phyloP scores from a whole-genome alignment of 2,888 invertebrate species.

The Lypha dubia region DNA sequence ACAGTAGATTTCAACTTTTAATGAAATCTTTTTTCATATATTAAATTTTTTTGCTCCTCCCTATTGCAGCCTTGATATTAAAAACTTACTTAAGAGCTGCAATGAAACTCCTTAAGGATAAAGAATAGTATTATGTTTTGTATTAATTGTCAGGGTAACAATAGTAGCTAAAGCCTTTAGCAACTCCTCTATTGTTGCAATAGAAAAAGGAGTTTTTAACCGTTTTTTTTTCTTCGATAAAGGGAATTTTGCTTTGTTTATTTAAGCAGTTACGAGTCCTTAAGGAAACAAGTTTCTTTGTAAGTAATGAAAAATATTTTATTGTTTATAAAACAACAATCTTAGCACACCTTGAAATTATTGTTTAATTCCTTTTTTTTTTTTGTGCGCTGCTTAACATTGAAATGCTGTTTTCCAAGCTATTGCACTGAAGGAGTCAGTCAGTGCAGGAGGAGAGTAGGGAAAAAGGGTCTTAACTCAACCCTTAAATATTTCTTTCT shows the following conservation, averaged over 20 bases:
- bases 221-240: constrained; percentile 9
- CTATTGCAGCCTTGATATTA: constrained; percentile 26
- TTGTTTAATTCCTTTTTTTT: constrained; percentile 22
- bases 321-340: constrained; percentile 62
- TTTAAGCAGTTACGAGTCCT: background rate
- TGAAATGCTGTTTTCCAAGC: constrained; percentile 64
- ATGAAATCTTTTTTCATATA: constrained; percentile 7
- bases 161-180: constrained; percentile 60
- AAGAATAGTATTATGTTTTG: constrained; percentile 10
- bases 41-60: constrained; percentile 19
- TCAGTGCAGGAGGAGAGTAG: constrained; percentile 34
- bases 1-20: constrained; percentile 54
- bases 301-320: constrained; percentile 61
- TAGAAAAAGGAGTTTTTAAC: constrained; percentile 12
- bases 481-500: constrained; percentile 45
- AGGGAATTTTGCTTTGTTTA: background rate
- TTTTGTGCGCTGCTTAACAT: constrained; percentile 42
- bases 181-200: constrained; percentile 47
- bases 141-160: constrained; percentile 42
- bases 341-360: constrained; percentile 70
- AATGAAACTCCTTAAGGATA: constrained; percentile 27
- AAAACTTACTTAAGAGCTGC: constrained; percentile 59
- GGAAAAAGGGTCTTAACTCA: constrained; percentile 18
- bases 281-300: constrained; percentile 1
- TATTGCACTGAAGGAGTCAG: constrained; percentile 62